phyloP scores from a whole-genome alignment of 92 coral and sea anemone species.

The Meandrina meandrites region DNA sequence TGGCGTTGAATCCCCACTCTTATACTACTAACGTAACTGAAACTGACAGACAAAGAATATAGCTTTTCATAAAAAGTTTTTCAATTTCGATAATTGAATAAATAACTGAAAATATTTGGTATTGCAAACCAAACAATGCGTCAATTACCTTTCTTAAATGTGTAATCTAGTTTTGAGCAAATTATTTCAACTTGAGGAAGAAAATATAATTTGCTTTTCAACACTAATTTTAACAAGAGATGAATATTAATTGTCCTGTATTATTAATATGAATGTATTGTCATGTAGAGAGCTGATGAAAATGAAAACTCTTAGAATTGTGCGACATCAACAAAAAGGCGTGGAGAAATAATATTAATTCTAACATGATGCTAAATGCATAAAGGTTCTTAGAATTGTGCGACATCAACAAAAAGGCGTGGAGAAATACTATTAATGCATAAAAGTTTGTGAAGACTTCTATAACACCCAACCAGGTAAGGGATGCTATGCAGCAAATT shows the following conservation, averaged over 20 bases:
- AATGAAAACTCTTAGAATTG: not conserved
- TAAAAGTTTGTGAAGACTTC: not conserved
- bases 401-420: not conserved
- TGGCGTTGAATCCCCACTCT: too few species aligned
- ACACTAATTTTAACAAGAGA: not conserved
- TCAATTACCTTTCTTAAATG: not conserved
- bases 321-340: not conserved
- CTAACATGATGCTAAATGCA: too few species aligned
- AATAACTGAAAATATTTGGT: not conserved
- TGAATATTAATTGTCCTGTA: not conserved
- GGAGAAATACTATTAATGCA: not conserved
- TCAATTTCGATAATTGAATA: not conserved
- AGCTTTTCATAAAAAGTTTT: not conserved
- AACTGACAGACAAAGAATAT: too few species aligned
- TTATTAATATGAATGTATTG: not conserved
- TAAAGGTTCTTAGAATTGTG: too few species aligned
- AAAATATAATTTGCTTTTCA: not conserved
- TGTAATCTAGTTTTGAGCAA: not conserved
- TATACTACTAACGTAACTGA: too few species aligned
- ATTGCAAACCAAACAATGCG: not conserved
- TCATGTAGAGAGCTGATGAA: not conserved
- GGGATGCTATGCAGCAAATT: not conserved
- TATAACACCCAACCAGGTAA: not conserved
- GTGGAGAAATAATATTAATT: not conserved
- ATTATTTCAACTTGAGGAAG: not conserved